Evolutionary conservation across 2,888 invertebrate genomes (phyloP), one percentile per base, ranked within the genome.

Genomic region (Abscondita cerata): DNA sequence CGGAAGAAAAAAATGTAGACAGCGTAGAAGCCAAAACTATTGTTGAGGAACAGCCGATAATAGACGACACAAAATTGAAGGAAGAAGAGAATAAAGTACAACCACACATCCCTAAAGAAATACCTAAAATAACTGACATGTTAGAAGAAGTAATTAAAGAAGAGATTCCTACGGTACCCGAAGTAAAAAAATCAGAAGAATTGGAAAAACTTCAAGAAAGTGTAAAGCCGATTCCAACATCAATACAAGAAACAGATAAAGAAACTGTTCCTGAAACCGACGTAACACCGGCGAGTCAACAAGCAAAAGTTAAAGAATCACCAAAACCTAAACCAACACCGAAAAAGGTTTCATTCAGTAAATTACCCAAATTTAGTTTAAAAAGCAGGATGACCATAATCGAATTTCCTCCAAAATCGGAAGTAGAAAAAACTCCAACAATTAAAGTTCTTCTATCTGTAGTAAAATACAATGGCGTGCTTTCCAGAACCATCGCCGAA

Each of bases 391-490:
- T 83, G 16, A 76, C 75, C 33, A 82, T 84, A 11, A 78, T 82
- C 48, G 87, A 88, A 63, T 91, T 87, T 83, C 87, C 90, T 11
- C 86, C 90, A 65, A 91, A 90, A 20, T 67, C 76, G 1, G 79
- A 80, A 68, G 33, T 65, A 62, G 70, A 76, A 66, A 70, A 73
- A 67, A 72, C 75, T 64, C 80, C 81, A 1, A 61, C 69, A 11
- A 72, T 83, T 3, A 78, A 78, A 15, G 68, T 70, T 38, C 69
- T 84, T 31, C 78, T 80, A 62, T 76, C 80, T 8, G 79, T 81
- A 38, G 73, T 76, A 44, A 74, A 80, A 51, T 82, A 83, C 61
- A 80, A 75, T 62, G 84, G 83, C 9, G 85, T 89, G 66, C 76
- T 92, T 36, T 91, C 91, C 0, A 84, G 83, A 64, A 84, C 83